Evolutionary conservation across 2,113 vertebrate genomes (phyloP).

Genomic region (Monopterus albus): DNA sequence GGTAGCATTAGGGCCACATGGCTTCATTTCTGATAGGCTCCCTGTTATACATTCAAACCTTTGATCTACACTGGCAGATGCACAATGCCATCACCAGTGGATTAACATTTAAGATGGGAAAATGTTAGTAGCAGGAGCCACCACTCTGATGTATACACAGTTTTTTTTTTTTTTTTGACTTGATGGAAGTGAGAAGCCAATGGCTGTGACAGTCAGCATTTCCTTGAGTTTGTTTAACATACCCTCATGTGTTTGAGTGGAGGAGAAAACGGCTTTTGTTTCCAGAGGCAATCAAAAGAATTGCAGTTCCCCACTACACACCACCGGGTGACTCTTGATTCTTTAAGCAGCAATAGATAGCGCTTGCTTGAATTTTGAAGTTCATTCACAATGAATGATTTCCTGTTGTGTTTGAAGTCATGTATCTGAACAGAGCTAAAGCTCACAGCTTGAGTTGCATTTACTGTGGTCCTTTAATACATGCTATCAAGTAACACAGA

Average conservation of each 20-base stretch:
- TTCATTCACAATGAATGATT: background rate
- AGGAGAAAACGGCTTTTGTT: background rate
- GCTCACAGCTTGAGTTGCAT: background rate
- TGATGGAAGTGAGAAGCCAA: too few species aligned
- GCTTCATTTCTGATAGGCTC: constrained; percentile 43
- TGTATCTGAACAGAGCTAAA: background rate
- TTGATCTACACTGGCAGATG: constrained; percentile 53
- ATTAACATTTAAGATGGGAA: constrained; percentile 3
- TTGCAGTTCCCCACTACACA: too few species aligned
- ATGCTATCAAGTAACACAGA: too few species aligned
- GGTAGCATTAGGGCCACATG: constrained; percentile 58
- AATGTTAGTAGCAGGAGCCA: background rate
- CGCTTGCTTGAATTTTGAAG: background rate
- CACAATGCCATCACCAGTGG: constrained; percentile 9
- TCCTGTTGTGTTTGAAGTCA: background rate
- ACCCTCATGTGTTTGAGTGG: background rate
- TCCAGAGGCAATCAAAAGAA: background rate
- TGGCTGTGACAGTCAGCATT: background rate
- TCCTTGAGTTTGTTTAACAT: background rate
- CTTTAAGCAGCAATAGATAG: background rate
- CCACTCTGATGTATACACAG: too few species aligned
- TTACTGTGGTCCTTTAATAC: background rate
- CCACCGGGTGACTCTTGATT: background rate
- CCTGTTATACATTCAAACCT: constrained; percentile 58
- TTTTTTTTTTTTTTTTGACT: too few species aligned